Evolutionary conservation across 2,113 vertebrate genomes (phyloP).

Genomic region (Lophius piscatorius): DNA sequence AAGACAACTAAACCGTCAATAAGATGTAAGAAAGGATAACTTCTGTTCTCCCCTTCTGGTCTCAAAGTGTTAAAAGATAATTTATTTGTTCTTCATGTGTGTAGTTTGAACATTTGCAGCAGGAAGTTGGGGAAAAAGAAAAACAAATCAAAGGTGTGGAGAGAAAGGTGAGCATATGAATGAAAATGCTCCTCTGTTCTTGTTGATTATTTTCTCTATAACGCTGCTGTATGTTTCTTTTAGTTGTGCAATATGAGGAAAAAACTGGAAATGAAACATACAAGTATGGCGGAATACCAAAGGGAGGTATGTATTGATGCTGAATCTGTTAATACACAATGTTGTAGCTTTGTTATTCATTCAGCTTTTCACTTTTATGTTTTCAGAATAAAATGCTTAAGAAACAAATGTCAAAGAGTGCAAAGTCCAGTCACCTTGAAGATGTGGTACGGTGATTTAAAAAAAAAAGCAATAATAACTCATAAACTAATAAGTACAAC

Average conservation of each 20-base stretch:
- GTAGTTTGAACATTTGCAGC: constrained; percentile 79
- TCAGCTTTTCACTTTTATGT: constrained; percentile 5
- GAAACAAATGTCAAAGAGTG: constrained; percentile 82
- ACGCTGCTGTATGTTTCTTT: constrained; percentile 38
- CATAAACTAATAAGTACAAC: not conserved
- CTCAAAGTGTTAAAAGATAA: constrained; percentile 1
- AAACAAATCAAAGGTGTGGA: constrained; percentile 84
- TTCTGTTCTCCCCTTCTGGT: no score
- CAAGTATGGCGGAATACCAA: constrained; percentile 80
- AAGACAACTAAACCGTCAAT: not conserved
- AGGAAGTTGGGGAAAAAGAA: constrained; percentile 82
- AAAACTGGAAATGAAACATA: constrained; percentile 85
- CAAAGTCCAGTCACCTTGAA: constrained; percentile 80
- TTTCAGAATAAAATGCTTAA: constrained; percentile 88
- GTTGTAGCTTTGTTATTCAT: not conserved
- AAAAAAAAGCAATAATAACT: no score
- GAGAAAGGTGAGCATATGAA: constrained; percentile 80
- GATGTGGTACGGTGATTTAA: constrained; percentile 70
- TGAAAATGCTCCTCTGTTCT: not conserved
- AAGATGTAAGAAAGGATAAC: not conserved
- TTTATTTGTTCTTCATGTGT: constrained; percentile 30
- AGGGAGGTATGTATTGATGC: constrained; percentile 85
- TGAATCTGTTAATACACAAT: not conserved
- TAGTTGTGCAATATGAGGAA: constrained; percentile 84
- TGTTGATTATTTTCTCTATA: constrained; percentile 11